phyloP scores from a whole-genome alignment of 2,888 invertebrate genomes.

The Yponomeuta cagnagella region DNA sequence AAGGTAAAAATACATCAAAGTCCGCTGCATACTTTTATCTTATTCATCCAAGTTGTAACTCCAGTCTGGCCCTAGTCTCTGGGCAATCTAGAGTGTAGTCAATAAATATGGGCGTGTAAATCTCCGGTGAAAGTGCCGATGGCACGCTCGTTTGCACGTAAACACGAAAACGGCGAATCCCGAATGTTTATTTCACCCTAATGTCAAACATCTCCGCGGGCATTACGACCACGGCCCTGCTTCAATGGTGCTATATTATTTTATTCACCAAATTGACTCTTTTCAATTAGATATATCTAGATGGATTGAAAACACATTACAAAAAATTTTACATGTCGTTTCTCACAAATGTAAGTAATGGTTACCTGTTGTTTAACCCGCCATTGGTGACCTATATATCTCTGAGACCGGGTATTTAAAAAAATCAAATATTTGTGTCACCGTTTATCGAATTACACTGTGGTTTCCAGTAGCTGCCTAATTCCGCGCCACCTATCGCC shows the following conservation, averaged over 20 bases:
- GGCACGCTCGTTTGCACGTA: slow-evolving; percentile 29
- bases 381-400: no score
- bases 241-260: slow-evolving; percentile 30
- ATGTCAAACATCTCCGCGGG: slow-evolving; percentile 63
- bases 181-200: slow-evolving; percentile 62
- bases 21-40: neutral
- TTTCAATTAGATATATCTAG: no score
- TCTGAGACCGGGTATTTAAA: no score
- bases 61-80: neutral
- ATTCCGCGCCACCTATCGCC: no score
- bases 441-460: no score
- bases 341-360: no score
- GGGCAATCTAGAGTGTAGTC: slow-evolving; percentile 11
- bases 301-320: no score
- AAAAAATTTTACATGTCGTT: no score
- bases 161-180: slow-evolving; percentile 52
- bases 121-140: slow-evolving; percentile 28
- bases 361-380: no score
- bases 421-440: no score
- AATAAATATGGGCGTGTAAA: slow-evolving; percentile 16
- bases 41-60: neutral
- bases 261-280: neutral
- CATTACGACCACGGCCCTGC: slow-evolving; percentile 32
- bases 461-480: no score
- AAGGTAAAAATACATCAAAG: neutral